Conservation (phyloP, 2,113 vertebrate genomes). For the Acanthisitta chloris region DNA sequence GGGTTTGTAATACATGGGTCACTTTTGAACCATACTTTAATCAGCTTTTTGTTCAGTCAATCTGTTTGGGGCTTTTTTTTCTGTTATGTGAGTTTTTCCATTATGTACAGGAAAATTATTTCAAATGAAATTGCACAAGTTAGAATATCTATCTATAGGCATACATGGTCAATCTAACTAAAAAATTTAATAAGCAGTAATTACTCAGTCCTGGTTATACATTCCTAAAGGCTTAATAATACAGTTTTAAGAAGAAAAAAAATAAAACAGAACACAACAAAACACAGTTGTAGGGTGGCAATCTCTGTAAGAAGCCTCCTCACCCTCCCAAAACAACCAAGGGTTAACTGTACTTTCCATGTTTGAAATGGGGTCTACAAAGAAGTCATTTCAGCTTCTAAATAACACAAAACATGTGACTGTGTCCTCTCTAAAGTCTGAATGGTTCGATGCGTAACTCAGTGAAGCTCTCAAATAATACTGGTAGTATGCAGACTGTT, state of each 20-base stretch:
- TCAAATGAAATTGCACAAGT: conserved; percentile 68
- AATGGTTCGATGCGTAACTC: background rate
- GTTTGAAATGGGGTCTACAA: conserved; percentile 47
- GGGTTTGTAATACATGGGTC: conserved; percentile 35
- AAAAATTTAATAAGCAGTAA: conserved; percentile 71
- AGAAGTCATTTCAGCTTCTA: conserved; percentile 55
- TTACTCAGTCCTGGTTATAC: conserved; percentile 73
- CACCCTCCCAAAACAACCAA: conserved; percentile 39
- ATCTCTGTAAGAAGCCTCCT: conserved; percentile 60
- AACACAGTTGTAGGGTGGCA: conserved; percentile 53
- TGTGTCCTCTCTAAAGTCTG: conserved; percentile 17
- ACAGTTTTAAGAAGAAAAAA: conserved; percentile 54
- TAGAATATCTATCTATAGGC: conserved; percentile 62
- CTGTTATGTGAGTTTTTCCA: conserved; percentile 50
- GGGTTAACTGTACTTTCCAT: conserved; percentile 39
- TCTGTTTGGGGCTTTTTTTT: background rate
- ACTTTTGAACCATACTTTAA: conserved; percentile 35
- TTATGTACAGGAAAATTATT: conserved; percentile 69
- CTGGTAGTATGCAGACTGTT: conserved; percentile 64
- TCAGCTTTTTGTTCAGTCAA: conserved; percentile 27
- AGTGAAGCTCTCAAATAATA: conserved; percentile 66
- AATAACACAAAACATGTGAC: conserved; percentile 20
- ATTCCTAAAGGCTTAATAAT: conserved; percentile 75
- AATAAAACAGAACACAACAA: background rate
- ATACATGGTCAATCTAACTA: conserved; percentile 70